These are phyloP conservation scores for Chlorospingus semifuscus DNA, from an alignment of 2,797 vertebrate species.

Conservation along the genomic window DNA sequence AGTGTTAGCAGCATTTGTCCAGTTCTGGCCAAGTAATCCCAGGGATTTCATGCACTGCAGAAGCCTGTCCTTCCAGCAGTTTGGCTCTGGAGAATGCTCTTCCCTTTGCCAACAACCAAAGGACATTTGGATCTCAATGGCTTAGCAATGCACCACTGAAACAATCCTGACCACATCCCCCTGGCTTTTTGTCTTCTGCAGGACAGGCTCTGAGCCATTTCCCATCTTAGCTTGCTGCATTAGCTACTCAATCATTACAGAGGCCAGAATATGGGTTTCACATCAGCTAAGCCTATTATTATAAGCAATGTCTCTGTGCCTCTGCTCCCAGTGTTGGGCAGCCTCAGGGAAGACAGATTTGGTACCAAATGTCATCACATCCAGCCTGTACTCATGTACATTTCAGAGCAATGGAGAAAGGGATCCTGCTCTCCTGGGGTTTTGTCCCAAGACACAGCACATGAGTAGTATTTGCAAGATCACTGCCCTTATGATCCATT, in stretches of 20 bases:
- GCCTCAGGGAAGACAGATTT: neutral
- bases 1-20: neutral
- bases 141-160: neutral
- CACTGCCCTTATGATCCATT: neutral
- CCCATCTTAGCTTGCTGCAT: neutral
- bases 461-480: neutral
- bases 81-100: neutral
- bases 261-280: neutral
- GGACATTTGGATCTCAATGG: neutral
- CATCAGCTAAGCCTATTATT: neutral
- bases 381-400: neutral
- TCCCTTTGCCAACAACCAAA: neutral
- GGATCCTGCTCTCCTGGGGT: neutral
- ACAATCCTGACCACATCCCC: neutral
- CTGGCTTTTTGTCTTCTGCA: neutral
- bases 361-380: neutral
- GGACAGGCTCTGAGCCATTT: neutral
- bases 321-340: neutral
- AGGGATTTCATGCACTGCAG: neutral
- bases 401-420: neutral
- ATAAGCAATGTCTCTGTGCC: neutral
- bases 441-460: neutral
- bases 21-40: neutral
- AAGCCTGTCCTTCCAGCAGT: neutral
- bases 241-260: neutral